These are phyloP conservation scores for Eristalinus sepulchralis DNA, from an alignment of 2,888 invertebrate genomes.

Conservation along the genomic window DNA sequence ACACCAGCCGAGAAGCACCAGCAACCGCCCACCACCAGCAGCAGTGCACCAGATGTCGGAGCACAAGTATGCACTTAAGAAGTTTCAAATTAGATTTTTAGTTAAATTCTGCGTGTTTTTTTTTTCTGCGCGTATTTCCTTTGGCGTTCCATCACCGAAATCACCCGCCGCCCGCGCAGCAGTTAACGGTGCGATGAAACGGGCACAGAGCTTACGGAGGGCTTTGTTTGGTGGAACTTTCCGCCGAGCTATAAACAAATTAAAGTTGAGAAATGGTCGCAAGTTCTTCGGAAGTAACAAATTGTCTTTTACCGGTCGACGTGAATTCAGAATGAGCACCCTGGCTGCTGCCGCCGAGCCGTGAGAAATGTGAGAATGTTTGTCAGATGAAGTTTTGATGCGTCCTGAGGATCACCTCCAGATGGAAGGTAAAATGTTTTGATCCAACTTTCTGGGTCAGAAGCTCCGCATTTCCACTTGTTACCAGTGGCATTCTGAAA, in stretches of 20 bases:
- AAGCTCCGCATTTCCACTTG: background rate
- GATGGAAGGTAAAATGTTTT: too few relatives aligned
- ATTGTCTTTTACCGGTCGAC: constrained; percentile 41
- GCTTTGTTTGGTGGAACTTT: constrained; percentile 42
- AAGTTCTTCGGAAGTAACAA: constrained; percentile 62
- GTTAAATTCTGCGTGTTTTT: constrained; percentile 56
- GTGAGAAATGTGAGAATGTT: constrained; percentile 38
- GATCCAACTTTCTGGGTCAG: too few relatives aligned
- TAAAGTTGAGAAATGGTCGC: constrained; percentile 66
- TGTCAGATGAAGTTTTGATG: background rate
- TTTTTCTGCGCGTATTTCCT: constrained; percentile 37
- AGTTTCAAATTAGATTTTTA: constrained; percentile 69
- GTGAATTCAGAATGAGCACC: constrained; percentile 36
- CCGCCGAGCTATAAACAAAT: constrained; percentile 58
- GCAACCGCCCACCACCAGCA: constrained; percentile 12
- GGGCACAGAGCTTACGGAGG: background rate
- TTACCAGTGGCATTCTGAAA: too few relatives aligned
- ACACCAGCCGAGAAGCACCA: background rate
- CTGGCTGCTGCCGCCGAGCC: too few relatives aligned
- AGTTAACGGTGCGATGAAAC: background rate
- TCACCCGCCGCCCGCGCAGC: background rate
- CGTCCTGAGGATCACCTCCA: background rate
- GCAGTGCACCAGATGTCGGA: constrained; percentile 67
- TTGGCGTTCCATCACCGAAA: constrained; percentile 21
- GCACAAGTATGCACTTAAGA: constrained; percentile 69